phyloP scores from a whole-genome alignment of 2,797 vertebrate genomes.

The Pangasius macronema region DNA sequence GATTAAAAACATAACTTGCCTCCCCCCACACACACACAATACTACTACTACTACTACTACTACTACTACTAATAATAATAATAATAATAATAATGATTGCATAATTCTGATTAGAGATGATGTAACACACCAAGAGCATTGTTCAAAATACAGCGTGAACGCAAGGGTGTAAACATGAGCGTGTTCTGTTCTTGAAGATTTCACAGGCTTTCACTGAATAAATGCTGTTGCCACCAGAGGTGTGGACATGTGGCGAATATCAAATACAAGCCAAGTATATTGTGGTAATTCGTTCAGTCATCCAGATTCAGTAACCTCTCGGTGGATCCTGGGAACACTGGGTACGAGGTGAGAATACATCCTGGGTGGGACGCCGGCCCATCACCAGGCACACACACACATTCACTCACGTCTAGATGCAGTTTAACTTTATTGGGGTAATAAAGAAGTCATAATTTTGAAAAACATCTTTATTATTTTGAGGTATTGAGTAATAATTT shows the following conservation, averaged over 20 bases:
- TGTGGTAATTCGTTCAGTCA: not conserved
- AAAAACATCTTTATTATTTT: not conserved
- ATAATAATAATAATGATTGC: not conserved
- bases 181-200: not conserved
- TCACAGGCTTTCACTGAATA: not conserved
- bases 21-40: no score
- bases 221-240: not conserved
- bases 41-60: no score
- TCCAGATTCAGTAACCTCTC: not conserved
- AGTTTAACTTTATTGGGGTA: not conserved
- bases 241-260: not conserved
- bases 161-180: not conserved
- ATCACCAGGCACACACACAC: not conserved
- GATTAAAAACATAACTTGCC: not conserved
- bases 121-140: not conserved
- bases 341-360: not conserved
- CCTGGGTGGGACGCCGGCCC: not conserved
- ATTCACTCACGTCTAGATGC: not conserved
- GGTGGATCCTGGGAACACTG: conserved; percentile 4
- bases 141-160: not conserved
- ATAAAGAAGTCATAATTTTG: not conserved
- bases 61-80: no score
- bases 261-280: conserved; percentile 11
- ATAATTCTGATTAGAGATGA: not conserved
- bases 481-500: not conserved